Evolutionary conservation across 2,888 invertebrate genomes (phyloP).

Genomic region (Acronicta psi): DNA sequence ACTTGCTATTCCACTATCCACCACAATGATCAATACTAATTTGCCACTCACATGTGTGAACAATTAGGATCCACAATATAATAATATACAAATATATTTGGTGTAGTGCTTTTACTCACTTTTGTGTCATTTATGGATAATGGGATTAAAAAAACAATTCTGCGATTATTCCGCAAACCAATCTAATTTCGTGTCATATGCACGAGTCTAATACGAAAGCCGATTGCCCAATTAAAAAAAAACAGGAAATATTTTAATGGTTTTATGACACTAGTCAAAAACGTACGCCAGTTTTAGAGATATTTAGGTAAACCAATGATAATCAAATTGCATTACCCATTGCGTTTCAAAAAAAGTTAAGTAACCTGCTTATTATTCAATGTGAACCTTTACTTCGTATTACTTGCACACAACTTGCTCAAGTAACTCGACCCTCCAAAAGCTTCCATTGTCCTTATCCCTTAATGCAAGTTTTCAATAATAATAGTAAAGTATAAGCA

Average conservation of each 20-base stretch:
- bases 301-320: no score
- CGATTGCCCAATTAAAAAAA: not conserved
- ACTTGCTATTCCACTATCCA: slow-evolving; percentile 1
- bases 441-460: slow-evolving; percentile 33
- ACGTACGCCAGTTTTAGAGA: slow-evolving; percentile 18
- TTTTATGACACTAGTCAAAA: slow-evolving; percentile 6
- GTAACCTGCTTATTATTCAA: slow-evolving; percentile 1
- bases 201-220: not conserved
- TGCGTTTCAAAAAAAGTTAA: not conserved
- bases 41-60: no score
- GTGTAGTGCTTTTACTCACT: no score
- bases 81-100: no score
- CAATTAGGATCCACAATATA: no score
- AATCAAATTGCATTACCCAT: no score
- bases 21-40: not conserved
- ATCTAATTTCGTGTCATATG: not conserved
- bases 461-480: slow-evolving; percentile 24
- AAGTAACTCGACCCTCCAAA: slow-evolving; percentile 35
- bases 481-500: slow-evolving; percentile 25
- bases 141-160: no score
- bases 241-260: no score
- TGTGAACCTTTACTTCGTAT: slow-evolving; percentile 14
- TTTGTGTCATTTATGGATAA: no score
- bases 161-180: not conserved
- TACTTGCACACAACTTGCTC: slow-evolving; percentile 23